Conservation (phyloP, 2,888 invertebrate species). For the Dorcus hopei region DNA sequence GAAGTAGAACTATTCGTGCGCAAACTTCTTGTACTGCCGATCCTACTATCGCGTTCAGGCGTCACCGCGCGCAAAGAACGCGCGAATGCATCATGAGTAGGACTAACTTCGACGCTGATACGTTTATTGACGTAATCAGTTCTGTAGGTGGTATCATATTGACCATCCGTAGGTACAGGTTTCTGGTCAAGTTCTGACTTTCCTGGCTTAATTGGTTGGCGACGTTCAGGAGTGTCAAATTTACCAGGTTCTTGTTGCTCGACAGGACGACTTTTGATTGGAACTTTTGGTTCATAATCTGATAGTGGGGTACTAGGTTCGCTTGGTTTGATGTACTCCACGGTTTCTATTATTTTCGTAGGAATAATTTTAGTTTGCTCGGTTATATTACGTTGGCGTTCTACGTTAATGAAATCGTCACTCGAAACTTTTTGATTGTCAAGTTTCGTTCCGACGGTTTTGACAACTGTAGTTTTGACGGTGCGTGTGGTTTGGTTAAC, state of each 20-base stretch:
- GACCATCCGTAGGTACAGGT: constrained; percentile 45
- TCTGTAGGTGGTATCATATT: constrained; percentile 62
- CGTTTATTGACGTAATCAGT: constrained; percentile 53
- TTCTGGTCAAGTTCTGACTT: constrained; percentile 39
- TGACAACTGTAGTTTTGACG: constrained; percentile 19
- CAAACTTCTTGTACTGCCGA: constrained; percentile 51
- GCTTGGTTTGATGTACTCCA: background rate
- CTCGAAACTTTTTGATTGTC: constrained; percentile 19
- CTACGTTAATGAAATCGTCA: constrained; percentile 33
- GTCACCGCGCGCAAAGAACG: constrained; percentile 67
- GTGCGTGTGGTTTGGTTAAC: constrained; percentile 4
- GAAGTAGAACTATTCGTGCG: constrained; percentile 55
- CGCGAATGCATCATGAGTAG: constrained; percentile 74
- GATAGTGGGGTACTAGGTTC: background rate
- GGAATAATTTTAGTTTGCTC: constrained; percentile 1
- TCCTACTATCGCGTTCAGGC: constrained; percentile 53
- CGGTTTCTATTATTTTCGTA: constrained; percentile 1
- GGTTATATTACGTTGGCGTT: constrained; percentile 22
- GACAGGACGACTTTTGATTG: background rate
- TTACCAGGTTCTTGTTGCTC: background rate
- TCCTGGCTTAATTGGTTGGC: constrained; percentile 36
- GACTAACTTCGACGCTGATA: constrained; percentile 64
- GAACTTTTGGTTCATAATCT: background rate
- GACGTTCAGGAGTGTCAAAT: constrained; percentile 32
- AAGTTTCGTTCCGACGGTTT: constrained; percentile 14